Percentiles rank a stretch among this genome's conserved stretches.
Conservation (phyloP, 2,113 vertebrate species). For the Morone saxatilis region DNA sequence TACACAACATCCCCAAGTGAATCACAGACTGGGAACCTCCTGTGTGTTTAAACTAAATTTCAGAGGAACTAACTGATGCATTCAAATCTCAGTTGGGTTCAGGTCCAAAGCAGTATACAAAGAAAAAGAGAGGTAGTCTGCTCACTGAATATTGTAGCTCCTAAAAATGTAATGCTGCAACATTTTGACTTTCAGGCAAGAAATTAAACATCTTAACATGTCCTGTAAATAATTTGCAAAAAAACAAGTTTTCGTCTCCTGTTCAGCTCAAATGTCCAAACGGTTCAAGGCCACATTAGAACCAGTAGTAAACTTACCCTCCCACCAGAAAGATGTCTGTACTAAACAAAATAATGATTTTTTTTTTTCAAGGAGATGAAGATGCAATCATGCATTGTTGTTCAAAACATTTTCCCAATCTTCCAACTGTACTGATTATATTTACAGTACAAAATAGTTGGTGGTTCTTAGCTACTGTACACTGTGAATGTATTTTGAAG, state of each 20-base stretch:
- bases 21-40: conserved; percentile 30
- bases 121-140: not conserved
- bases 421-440: not conserved
- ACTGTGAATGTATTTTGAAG: not conserved
- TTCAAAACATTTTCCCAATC: not conserved
- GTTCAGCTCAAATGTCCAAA: not conserved
- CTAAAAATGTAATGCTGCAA: not conserved
- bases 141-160: not conserved
- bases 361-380: not conserved
- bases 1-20: not conserved
- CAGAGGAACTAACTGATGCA: not conserved
- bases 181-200: not conserved
- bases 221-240: not conserved
- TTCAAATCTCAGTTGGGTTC: not conserved
- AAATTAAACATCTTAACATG: not conserved
- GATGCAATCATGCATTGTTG: not conserved
- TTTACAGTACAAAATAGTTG: not conserved
- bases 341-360: not conserved
- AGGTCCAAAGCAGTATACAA: not conserved
- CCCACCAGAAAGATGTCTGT: not conserved
- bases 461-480: not conserved
- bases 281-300: not conserved
- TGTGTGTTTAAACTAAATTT: conserved; percentile 18
- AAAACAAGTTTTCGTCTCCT: not conserved
- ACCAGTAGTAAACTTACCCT: not conserved